Conservation (phyloP, 2,113 vertebrate genomes). For the Chamaea fasciata region DNA sequence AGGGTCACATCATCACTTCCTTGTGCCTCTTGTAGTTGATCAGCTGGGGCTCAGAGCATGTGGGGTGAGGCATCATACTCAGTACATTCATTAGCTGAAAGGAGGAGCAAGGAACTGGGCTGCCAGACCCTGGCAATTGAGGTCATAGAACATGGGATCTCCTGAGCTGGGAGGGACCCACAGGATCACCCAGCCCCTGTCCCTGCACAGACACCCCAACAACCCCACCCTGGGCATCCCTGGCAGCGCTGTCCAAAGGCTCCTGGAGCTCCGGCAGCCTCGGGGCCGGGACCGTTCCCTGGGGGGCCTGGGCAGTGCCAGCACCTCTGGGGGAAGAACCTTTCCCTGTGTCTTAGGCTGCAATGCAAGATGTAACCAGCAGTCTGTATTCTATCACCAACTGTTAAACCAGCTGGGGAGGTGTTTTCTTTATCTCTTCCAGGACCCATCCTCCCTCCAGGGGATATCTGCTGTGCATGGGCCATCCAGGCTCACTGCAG, state of each 20-base stretch:
- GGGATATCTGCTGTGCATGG: not conserved
- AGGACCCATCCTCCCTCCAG: not conserved
- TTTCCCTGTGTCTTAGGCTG: not conserved
- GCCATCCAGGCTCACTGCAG: no score
- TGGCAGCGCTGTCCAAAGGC: not conserved
- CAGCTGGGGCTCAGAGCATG: not conserved
- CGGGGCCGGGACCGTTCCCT: not conserved
- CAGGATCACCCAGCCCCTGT: fast-evolving
- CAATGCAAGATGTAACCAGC: not conserved
- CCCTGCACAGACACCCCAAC: not conserved
- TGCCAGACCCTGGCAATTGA: not conserved
- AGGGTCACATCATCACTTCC: not conserved
- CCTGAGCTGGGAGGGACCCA: not conserved
- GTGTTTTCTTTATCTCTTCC: not conserved
- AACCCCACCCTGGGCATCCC: not conserved
- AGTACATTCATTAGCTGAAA: not conserved
- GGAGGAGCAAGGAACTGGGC: not conserved
- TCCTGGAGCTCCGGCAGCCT: not conserved
- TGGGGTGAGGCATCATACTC: not conserved
- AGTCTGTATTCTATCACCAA: not conserved
- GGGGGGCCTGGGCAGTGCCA: not conserved
- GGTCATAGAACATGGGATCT: fast-evolving
- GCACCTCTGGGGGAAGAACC: not conserved
- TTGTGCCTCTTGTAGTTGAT: not conserved
- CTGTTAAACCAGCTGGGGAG: not conserved